Evolutionary conservation across 1,140 invertebrate genomes (phyloP).

Genomic region (Galendromus occidentalis): DNA sequence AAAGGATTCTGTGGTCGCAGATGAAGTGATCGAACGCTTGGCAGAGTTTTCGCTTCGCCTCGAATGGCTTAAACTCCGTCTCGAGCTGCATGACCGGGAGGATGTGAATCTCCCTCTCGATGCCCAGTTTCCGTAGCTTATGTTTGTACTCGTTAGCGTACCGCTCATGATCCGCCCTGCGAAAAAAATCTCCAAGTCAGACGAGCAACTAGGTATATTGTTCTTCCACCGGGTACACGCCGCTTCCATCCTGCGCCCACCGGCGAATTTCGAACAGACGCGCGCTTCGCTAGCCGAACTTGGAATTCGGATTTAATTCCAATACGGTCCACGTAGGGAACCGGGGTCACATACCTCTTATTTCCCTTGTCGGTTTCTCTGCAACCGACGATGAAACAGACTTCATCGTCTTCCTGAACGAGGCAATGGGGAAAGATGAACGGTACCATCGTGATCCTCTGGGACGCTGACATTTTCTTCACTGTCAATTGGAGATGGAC

Average conservation of each 20-base stretch:
- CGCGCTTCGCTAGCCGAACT: no score
- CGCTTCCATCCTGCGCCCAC: no score
- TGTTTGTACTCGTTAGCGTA: not conserved
- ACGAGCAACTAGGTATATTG: no score
- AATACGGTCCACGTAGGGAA: no score
- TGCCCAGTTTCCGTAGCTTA: not conserved
- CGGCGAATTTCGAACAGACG: no score
- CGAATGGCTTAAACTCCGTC: not conserved
- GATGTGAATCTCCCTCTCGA: not conserved
- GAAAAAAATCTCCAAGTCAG: no score
- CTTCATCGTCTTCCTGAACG: not conserved
- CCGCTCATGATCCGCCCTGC: constrained; percentile 1
- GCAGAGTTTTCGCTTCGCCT: not conserved
- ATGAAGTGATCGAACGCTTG: constrained; percentile 6
- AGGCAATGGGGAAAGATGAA: constrained; percentile 4
- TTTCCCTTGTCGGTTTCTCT: not conserved
- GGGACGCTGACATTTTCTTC: constrained; percentile 5
- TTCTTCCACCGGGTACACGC: no score
- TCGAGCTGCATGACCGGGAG: constrained; percentile 2
- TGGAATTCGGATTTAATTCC: no score
- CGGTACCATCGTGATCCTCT: not conserved
- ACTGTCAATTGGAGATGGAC: constrained; percentile 2
- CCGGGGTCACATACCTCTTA: not conserved
- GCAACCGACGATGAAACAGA: not conserved
- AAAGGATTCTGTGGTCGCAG: constrained; percentile 1